Evolutionary conservation across 1,140 invertebrate species (phyloP), one percentile per base, ranked within the genome.

Genomic region (Asobara japonica): DNA sequence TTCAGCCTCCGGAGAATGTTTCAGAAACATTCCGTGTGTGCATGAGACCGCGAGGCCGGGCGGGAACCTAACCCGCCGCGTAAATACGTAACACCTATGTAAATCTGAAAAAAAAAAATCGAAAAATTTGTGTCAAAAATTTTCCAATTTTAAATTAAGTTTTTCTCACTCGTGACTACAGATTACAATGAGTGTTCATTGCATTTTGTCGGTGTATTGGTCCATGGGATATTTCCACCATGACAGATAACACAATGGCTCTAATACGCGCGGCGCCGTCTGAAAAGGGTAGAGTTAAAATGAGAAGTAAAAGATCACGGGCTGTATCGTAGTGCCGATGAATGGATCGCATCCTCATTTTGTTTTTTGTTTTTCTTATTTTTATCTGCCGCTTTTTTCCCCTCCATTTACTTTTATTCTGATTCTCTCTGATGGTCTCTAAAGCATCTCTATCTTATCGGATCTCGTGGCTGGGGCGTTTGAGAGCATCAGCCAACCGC

Each of bases 221-320:
- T 76, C 78, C 81, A 77, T 82, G 56, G 78, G 80, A 78, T 82
- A 82, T 83, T 79, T 77, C 75, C 74, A 56, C 76, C 78, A 75
- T 82, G 81, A 80, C 80, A 81, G 80, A 83, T 81, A 83, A 81
- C 74, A 83, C 81, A 83, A 83, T 82, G 80, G 80, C 79, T 82
- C 80, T 82, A 82, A 83, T 82, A 82, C 72, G 74, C 79, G 7
- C 20, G 75, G 41, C 41, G 76, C 71, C 51, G 75, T 71, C 76
- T 82, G 79, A 82, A 82, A 80, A 78, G 80, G 81, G 79, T 81
- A 78, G 79, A 69, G 74, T 71, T 76, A 76, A 80, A 80, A 80
- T 81, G 69, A 70, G 73, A 65, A 71, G 70, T 69, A 38, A 71
- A 38, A 60, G 41, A 67, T 64, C 66, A n/a, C 16, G 41, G 36